Base-by-base conservation (phyloP, 2,888 invertebrate genomes). In the Stictocephala bisonia region DNA sequence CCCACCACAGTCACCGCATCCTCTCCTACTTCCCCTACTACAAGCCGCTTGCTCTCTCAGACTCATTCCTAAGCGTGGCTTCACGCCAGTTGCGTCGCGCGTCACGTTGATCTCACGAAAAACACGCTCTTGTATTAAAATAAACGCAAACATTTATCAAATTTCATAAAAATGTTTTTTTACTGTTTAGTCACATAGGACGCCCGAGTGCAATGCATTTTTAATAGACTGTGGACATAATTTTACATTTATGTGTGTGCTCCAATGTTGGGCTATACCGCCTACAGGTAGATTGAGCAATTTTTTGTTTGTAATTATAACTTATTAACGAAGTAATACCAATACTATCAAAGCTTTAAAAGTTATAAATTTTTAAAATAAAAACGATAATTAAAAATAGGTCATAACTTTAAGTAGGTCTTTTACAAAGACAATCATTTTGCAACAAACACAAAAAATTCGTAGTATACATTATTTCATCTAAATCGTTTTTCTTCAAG, bases 201-300 rank as follows among this genome's bases (percentile, higher is more conserved):
- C 9, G 4, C 1, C 15, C 44, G 41, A 24, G 64, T 64, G 64
- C 26, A 40, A 44, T 64, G 40, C 44, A 53, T 67, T 73, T 41
- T 50, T 51, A 40, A 51, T 24, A 73, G 60, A 35, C 56, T 60
- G 74, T 71, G 64, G 66, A 71, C 69, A 48, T 72, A 60, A 41
- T 27, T n/a, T n/a, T 83, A 76, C 77, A 83, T 85, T 86, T 86
- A 86, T 86, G 86, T 86, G 84, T 84, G 85, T 86, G 86, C 85
- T 86, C 87, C 86, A 87, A 89, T 88, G 87, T 86, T 89, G 88
- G 89, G 89, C 86, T 88, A 89, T 87, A 89, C 90, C 87, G 85
- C 86, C 84, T 90, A 88, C 86, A 88, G 87, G 86, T 87, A 87
- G 84, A 73, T 56, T 50, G 68, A 74, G 48, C 31, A 27, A 18